Base-by-base conservation (phyloP, 2,113 vertebrate genomes). In the Penelope pileata region DNA sequence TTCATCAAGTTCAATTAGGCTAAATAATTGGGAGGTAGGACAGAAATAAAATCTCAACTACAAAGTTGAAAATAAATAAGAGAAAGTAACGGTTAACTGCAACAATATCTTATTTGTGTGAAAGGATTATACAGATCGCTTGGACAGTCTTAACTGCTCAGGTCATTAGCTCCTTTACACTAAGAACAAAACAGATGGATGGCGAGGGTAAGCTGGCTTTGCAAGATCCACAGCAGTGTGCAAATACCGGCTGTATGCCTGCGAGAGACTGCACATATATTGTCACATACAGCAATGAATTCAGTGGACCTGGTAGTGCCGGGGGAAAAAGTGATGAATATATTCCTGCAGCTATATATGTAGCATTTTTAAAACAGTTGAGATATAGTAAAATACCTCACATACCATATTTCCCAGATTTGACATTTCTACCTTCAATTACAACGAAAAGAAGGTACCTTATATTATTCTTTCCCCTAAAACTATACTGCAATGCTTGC, bases 91-190 rank as follows among this genome's bases (percentile, higher is more conserved):
- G 1, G 62, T 70, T 68, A 79, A 84, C n/a, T 58, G 83, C 56
- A 88, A 45, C 38, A 36, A 2, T 16, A 82, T 77, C 93, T 95
- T 70, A 40, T 81, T 93, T 91, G 79, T 27, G 43, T 48, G 83
- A 91, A 84, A 81, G 95, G 94, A 95, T 96, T 96, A 96, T 36
- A 63, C 40, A n/a, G 93, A 90, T 96, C 4, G 3, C 47, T 83
- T 53, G 90, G 73, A 88, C 85, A 81, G 73, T 29, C 64, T 96
- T 95, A 96, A 86, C 88, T 45, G 6, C 56, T 51, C 90, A 83
- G 91, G 95, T 94, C 91, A 83, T 96, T 95, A 95, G 91, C 85
- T 97, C 72, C 93, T 90, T 91, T 91, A 40, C 90, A 23, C 60
- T 67, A 19, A 81, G 89, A 13, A 36, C 6, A 30, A 81, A 87